Base-by-base conservation (phyloP, 2,113 vertebrate genomes). In the Caretta caretta region DNA sequence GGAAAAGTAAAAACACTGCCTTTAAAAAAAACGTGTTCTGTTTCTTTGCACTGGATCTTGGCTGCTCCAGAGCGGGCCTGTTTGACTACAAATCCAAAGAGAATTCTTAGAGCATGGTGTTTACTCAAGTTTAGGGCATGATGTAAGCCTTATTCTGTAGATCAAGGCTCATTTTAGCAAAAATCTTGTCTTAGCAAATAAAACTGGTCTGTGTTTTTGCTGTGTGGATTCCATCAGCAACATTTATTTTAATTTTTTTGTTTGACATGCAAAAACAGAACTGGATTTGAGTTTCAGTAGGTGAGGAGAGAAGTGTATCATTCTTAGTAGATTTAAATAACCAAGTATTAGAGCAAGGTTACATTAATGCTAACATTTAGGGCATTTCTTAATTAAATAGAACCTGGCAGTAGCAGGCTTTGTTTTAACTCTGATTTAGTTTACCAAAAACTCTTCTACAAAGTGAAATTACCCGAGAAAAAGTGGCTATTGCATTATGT, bases 11-110 rank as follows among this genome's bases (percentile, higher is more conserved):
- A 12, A 79, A 96, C 80, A 5, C 20, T 80, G 49, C 83, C 91
- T 90, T 94, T 89, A 88, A 89, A 94, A 91, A 85, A 97, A 95
- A 94, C 19, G 84, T 85, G 95, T 92, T 94, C 75, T 96, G 8
- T 97, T 97, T 93, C 62, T 35, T 17, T 57, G 91, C 89, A 50
- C 49, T 75, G 16, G 80, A 88, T 90, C 86, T 97, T 97, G 93
- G 87, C 95, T 97, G 49, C 88, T 96, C 93, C 83, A 54, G 17
- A 25, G 9, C n/a, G 94, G 90, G 62, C 69, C 72, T 93, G 38
- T 93, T 94, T 95, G 90, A 95, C 94, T 94, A 93, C 83, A 97
- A 97, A 97, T 92, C 81, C 97, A 93, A 96, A 93, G 86, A 96
- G 90, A 97, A 97, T 96, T 94, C 91, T 96, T 95, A 90, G 92